Conservation (phyloP, 2,797 vertebrate genomes). For the Hafferia zeledoni region DNA sequence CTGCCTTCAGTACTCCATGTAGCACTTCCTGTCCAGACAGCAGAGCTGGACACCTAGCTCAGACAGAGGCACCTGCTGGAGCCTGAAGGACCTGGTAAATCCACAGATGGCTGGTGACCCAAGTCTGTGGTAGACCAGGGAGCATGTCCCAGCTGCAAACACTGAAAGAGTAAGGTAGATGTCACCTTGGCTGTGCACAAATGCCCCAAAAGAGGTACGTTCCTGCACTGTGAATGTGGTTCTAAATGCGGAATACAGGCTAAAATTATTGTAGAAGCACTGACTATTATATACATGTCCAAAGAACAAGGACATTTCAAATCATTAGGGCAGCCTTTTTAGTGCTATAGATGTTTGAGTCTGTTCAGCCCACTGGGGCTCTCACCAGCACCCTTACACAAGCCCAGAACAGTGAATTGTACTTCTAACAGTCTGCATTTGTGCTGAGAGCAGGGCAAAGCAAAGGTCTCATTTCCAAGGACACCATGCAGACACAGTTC, state of each 20-base stretch:
- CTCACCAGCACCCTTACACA: background rate
- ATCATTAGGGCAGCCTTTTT: background rate
- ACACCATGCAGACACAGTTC: background rate
- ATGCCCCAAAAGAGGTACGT: fast-evolving
- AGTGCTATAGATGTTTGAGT: fast-evolving
- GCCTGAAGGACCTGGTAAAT: background rate
- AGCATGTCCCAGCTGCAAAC: background rate
- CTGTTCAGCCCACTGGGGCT: background rate
- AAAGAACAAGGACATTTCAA: background rate
- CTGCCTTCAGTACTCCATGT: background rate
- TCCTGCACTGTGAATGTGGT: background rate
- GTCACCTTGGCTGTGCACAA: background rate
- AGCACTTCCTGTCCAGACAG: background rate
- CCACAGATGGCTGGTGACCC: background rate
- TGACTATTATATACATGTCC: background rate
- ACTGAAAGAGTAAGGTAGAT: background rate
- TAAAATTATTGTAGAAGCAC: background rate
- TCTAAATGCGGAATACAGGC: background rate
- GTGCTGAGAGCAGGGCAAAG: background rate
- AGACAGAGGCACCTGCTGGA: background rate
- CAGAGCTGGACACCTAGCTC: background rate
- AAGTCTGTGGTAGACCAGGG: background rate
- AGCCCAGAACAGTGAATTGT: background rate
- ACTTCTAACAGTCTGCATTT: background rate
- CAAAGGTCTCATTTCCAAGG: conserved; percentile 41